These are phyloP conservation scores for Muscidifurax raptorellus DNA, from an alignment of 1,140 invertebrate genomes.

Conservation along the genomic window DNA sequence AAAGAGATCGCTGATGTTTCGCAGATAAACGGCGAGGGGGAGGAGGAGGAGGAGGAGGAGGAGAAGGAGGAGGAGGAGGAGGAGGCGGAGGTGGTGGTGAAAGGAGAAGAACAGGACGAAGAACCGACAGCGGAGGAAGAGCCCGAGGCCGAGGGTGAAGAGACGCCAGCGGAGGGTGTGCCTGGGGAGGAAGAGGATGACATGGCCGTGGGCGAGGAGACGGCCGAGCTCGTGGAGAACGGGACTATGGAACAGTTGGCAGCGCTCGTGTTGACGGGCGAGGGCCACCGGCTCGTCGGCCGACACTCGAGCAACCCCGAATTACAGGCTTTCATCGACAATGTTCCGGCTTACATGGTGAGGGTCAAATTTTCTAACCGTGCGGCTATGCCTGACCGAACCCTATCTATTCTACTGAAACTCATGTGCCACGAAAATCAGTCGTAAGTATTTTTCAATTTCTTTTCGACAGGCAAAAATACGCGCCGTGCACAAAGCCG, in stretches of 20 bases:
- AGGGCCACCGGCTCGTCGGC: conserved; percentile 86
- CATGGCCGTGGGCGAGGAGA: conserved; percentile 75
- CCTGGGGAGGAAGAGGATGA: conserved; percentile 62
- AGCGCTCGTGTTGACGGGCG: conserved; percentile 89
- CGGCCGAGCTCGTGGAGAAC: conserved; percentile 80
- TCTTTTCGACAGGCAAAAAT: conserved; percentile 86
- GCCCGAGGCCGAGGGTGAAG: not conserved
- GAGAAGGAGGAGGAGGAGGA: not conserved
- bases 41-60: not conserved
- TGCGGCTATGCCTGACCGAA: not conserved
- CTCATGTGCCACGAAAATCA: too few species aligned
- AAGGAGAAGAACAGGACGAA: not conserved
- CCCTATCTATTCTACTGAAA: not conserved
- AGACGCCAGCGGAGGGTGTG: conserved; percentile 72
- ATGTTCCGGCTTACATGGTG: conserved; percentile 93
- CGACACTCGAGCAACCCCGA: conserved; percentile 85
- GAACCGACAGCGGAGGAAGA: too few species aligned
- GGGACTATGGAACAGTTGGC: conserved; percentile 93
- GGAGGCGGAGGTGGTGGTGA: not conserved
- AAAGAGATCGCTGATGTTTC: conserved; percentile 8
- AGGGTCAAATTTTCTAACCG: not conserved
- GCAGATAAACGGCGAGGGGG: conserved; percentile 13
- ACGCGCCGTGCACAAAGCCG: conserved; percentile 88
- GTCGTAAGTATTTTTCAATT: too few species aligned
- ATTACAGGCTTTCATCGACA: conserved; percentile 91